These are phyloP conservation scores for Sinosuthora webbiana DNA, from an alignment of 2,113 vertebrate genomes.

Conservation along the genomic window DNA sequence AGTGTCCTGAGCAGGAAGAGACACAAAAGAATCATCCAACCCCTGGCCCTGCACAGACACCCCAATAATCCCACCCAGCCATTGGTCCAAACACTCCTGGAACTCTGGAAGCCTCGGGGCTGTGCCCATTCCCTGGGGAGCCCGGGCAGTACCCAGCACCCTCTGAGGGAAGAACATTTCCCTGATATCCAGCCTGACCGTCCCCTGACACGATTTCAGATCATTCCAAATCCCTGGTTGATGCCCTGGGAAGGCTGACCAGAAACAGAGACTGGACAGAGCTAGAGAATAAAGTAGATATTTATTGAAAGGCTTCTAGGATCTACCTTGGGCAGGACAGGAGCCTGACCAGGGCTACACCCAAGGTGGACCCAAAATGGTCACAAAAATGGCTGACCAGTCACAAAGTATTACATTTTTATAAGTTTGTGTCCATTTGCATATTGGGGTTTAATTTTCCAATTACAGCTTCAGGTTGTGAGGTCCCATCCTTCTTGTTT, in stretches of 20 bases:
- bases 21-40: fast-evolving
- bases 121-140: not conserved
- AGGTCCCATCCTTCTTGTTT: too few species aligned
- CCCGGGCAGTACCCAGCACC: not conserved
- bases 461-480: too few species aligned
- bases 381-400: too few species aligned
- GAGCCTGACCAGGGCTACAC: not conserved
- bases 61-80: not conserved
- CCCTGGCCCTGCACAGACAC: not conserved
- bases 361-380: not conserved
- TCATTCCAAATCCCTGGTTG: not conserved
- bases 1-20: not conserved
- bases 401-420: too few species aligned
- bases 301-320: not conserved
- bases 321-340: not conserved
- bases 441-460: too few species aligned
- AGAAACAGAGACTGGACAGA: not conserved
- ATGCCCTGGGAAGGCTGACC: too few species aligned
- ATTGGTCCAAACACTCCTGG: fast-evolving
- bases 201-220: not conserved
- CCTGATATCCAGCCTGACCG: fast-evolving
- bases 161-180: not conserved
- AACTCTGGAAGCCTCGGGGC: not conserved
- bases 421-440: too few species aligned
- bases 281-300: not conserved